These are phyloP conservation scores for Arizona elegans DNA, from an alignment of 2,113 vertebrate genomes.

Conservation along the genomic window DNA sequence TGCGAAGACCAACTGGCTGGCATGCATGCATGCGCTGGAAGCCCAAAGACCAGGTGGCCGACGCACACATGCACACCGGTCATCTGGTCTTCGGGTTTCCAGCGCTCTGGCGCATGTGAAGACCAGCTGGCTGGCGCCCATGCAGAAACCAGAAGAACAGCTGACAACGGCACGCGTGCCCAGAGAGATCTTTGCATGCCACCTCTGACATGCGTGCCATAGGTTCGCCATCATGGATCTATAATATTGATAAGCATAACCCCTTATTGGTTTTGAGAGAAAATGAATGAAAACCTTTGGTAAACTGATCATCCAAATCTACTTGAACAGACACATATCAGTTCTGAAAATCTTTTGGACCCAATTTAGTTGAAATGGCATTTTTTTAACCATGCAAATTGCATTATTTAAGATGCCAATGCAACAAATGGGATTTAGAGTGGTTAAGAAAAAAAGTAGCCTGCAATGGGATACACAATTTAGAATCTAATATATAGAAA, in stretches of 20 bases:
- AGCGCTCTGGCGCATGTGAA: too few species aligned
- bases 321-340: slow-evolving; percentile 66
- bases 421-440: slow-evolving; percentile 58
- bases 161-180: too few species aligned
- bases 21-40: too few species aligned
- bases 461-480: slow-evolving; percentile 53
- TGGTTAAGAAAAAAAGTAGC: slow-evolving; percentile 57
- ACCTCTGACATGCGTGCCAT: too few species aligned
- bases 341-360: slow-evolving; percentile 66
- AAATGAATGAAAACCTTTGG: slow-evolving; percentile 42
- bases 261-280: slow-evolving; percentile 2
- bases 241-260: slow-evolving; percentile 12
- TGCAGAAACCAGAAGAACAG: too few species aligned
- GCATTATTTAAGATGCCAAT: slow-evolving; percentile 68
- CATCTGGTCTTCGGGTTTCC: too few species aligned
- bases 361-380: slow-evolving; percentile 68
- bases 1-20: too few species aligned
- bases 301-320: slow-evolving; percentile 62
- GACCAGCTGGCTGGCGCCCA: too few species aligned
- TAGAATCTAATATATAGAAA: slow-evolving; percentile 58
- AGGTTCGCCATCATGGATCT: not conserved
- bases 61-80: too few species aligned
- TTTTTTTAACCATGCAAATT: slow-evolving; percentile 72
- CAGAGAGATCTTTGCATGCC: too few species aligned
- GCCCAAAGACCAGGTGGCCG: too few species aligned